Conservation (phyloP, 2,113 vertebrate species). For the Protobothrops mucrosquamatus region DNA sequence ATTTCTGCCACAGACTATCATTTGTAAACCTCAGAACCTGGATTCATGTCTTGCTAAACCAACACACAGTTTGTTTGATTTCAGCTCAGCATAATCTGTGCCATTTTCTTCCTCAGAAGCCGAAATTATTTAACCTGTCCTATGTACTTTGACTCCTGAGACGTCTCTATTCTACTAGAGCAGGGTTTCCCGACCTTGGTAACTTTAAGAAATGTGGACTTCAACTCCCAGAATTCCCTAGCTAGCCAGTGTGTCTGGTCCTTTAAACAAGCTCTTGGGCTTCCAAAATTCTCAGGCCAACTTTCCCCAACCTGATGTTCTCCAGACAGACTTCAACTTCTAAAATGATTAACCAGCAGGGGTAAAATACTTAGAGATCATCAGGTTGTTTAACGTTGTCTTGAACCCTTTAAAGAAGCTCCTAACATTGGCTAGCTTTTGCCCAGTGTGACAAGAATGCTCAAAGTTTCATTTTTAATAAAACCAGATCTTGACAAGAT, state of each 20-base stretch:
- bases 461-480: no score
- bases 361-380: background rate
- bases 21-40: background rate
- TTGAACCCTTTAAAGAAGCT: no score
- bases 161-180: background rate
- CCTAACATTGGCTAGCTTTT: no score
- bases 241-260: no score
- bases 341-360: background rate
- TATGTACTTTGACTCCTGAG: background rate
- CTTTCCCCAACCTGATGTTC: background rate
- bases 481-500: no score
- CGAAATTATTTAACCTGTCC: background rate
- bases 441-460: no score
- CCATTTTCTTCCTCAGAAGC: background rate
- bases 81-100: background rate
- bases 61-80: background rate
- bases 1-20: background rate
- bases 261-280: background rate
- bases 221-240: no score
- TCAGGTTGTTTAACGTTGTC: background rate
- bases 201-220: no score
- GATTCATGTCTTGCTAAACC: background rate
- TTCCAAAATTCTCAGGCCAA: background rate
- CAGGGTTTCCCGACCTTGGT: no score
- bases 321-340: background rate